Evolutionary conservation across 2,113 vertebrate genomes (phyloP).

Genomic region (Alethe diademata): DNA sequence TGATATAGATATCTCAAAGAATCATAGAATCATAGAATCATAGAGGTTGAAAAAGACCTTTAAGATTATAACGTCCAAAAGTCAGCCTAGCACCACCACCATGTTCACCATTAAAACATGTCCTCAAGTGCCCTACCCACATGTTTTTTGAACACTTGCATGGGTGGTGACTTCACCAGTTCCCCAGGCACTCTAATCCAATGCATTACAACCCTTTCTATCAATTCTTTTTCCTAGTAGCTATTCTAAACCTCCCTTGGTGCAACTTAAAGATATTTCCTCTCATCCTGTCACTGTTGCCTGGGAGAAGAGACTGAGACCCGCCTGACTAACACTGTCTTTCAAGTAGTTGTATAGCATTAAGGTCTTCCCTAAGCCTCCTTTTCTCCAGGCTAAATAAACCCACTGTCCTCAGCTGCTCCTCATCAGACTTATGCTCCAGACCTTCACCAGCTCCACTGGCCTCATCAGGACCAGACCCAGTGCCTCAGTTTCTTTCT

Average conservation of each 20-base stretch:
- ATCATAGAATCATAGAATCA: neutral
- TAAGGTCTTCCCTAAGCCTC: neutral
- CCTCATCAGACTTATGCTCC: neutral
- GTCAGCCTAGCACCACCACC: neutral
- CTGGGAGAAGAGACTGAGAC: neutral
- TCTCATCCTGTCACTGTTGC: neutral
- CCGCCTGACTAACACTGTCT: neutral
- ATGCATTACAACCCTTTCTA: neutral
- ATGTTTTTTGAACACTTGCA: neutral
- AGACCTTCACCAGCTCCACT: neutral
- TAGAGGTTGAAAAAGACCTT: neutral
- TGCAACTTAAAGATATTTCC: neutral
- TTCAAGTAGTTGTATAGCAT: neutral
- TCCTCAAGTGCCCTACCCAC: neutral
- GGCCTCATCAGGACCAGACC: neutral
- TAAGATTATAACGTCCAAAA: neutral
- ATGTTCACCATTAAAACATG: neutral
- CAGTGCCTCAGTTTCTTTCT: neutral
- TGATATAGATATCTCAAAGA: neutral
- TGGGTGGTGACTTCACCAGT: neutral
- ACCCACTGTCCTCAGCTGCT: neutral
- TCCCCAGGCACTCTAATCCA: neutral
- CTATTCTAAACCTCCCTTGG: neutral
- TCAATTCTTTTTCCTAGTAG: neutral
- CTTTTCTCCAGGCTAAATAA: neutral